Base-by-base conservation (phyloP, 2,888 invertebrate species). In the Leptinotarsa tumamoca region DNA sequence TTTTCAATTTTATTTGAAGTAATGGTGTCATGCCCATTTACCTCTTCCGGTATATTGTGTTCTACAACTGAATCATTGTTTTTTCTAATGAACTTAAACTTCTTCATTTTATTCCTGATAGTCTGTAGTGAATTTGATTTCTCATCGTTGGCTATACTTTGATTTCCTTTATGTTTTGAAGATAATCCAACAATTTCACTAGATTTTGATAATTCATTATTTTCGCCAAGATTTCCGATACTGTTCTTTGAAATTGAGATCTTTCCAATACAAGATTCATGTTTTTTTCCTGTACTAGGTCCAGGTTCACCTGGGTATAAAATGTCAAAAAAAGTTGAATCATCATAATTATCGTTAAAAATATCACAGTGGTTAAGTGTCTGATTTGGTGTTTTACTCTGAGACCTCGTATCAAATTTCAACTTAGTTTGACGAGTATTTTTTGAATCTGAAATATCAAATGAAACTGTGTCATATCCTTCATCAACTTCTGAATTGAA, bases 91-190 rank as follows among this genome's bases (percentile, higher is more conserved):
- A 71, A 75, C 21, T 75, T 71, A 21, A 76, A 71, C 78, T 75
- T 82, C 85, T 50, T 67, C 73, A 70, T 67, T 67, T 78, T 80
- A 83, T 83, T 7, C 52, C 68, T 73, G 23, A 69, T 43, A 4
- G n/a, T n/a, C 43, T 63, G 63, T 7, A 17, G 2, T 33, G 63
- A 63, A 2, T 17, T 14, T 10, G 63, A 27, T 85, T 80, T 86
- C 5, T 68, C 50, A 21, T 52, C 58, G 7, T 14, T 18, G 14
- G 18, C 18, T 18, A 49, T 33, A 56, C 21, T 43, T 50, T 49
- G 5, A 13, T 27, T 43, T 54, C 56, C 69, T 54, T 68, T n/a
- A 15, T 27, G 13, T 21, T 23, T 21, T 27, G 68, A 68, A 51
- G 27, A 43, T 63, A 7, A 5, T 63, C 43, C 43, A 63, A n/a